These are phyloP conservation scores for Crocidura indochinensis DNA, from an alignment of 2,797 vertebrate species.

Conservation along the genomic window DNA sequence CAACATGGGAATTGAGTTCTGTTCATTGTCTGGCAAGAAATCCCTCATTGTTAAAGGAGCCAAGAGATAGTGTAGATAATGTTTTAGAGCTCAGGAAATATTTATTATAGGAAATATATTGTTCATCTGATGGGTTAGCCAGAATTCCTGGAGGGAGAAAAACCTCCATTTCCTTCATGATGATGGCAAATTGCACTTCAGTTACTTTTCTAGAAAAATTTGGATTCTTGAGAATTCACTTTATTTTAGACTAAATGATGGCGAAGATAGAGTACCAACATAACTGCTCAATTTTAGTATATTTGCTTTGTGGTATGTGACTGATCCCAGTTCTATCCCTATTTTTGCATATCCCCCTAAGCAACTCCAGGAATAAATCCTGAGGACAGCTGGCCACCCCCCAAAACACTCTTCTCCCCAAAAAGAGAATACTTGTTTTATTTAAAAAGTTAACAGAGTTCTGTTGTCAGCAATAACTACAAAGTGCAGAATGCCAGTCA, in stretches of 20 bases:
- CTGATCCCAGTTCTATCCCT: no score
- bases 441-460: conserved; percentile 31
- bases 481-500: not conserved
- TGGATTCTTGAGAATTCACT: conserved; percentile 26
- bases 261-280: not conserved
- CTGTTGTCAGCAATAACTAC: conserved; percentile 10
- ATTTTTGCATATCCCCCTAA: no score
- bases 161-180: conserved; percentile 2
- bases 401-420: no score
- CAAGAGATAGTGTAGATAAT: not conserved
- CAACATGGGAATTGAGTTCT: not conserved
- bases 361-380: no score
- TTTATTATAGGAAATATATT: conserved; percentile 27
- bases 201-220: conserved; percentile 48
- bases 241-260: conserved; percentile 8
- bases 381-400: no score
- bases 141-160: conserved; percentile 15
- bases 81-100: not conserved
- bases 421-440: not conserved
- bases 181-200: not conserved
- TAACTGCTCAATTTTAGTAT: not conserved
- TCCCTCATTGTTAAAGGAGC: not conserved
- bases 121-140: not conserved
- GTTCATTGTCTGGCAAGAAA: not conserved
- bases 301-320: not conserved